Evolutionary conservation across 1,140 invertebrate species (phyloP), one percentile per base, ranked within the genome.

Genomic region (Lethocerus indicus): DNA sequence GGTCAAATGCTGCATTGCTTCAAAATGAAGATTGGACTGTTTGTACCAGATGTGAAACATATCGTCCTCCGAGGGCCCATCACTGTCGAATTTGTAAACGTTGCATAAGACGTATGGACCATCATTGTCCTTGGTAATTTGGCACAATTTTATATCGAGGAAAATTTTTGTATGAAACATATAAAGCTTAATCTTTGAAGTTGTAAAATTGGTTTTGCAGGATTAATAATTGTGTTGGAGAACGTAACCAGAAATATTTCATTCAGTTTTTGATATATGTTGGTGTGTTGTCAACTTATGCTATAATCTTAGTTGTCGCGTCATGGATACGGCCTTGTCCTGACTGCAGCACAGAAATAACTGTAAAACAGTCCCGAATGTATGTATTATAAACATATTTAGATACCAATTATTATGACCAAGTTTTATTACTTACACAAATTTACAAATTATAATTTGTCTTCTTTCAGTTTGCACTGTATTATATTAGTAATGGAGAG

Each of bases 161-260:
- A 18, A 43, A 4, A 3, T 14, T 13, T 13, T 43, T n/a, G 18
- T 43, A n/a, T n/a, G n/a, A n/a, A n/a, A n/a, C n/a, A n/a, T n/a
- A n/a, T n/a, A n/a, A n/a, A n/a, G n/a, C n/a, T n/a, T n/a, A n/a
- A n/a, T n/a, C n/a, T n/a, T n/a, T n/a, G n/a, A n/a, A n/a, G n/a
- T n/a, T n/a, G n/a, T 37, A 37, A 37, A 37, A 2, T 3, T 57
- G 41, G 42, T 52, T 50, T 61, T 65, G 56, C 55, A 84, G 84
- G 86, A 87, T 91, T 29, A 92, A 93, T 62, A 93, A 93, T 65
- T 93, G 89, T 67, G 87, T 93, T 27, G 89, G 89, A 40, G 87
- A 93, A 66, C 75, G 80, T 58, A 93, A 93, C 71, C 88, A 93
- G 68, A 92, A 90, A 63, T 93, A 83, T 68, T 93, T 93, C 63